phyloP scores from a whole-genome alignment of 2,797 vertebrate genomes.

The Manis javanica region DNA sequence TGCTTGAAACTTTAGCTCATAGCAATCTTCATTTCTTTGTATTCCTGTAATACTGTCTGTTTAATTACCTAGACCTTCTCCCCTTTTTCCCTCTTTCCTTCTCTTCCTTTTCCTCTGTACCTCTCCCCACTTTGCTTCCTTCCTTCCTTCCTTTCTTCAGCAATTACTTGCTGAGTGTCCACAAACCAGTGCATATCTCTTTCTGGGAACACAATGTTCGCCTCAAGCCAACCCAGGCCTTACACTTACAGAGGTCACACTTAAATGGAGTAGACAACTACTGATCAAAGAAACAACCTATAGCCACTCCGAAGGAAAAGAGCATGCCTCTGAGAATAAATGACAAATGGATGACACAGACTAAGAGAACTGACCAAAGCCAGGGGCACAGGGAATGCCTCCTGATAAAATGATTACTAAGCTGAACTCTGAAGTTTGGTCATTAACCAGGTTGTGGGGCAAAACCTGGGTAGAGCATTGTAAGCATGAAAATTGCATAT shows the following conservation, averaged over 20 bases:
- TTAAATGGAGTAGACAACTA: background rate
- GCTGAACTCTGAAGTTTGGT: slow-evolving; percentile 22
- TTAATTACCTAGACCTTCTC: background rate
- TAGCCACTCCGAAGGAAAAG: slow-evolving; percentile 6
- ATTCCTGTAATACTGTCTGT: background rate
- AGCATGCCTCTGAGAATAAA: background rate
- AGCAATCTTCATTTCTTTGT: background rate
- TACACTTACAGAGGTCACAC: background rate
- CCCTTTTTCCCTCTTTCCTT: background rate
- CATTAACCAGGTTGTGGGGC: background rate
- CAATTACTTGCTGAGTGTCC: background rate
- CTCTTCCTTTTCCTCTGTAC: background rate
- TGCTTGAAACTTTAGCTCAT: slow-evolving; percentile 17
- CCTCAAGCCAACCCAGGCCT: background rate
- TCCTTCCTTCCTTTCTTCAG: background rate
- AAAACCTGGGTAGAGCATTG: background rate
- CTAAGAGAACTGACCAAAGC: background rate
- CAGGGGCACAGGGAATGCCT: background rate
- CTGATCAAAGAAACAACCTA: background rate
- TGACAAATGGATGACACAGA: background rate
- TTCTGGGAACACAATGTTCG: background rate
- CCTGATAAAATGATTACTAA: background rate
- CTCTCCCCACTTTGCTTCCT: background rate
- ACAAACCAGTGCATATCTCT: background rate
- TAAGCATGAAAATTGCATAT: background rate